Evolutionary conservation across 2,888 invertebrate species (phyloP), one percentile per base, ranked within the genome.

Genomic region (Ormyrus pomaceus): DNA sequence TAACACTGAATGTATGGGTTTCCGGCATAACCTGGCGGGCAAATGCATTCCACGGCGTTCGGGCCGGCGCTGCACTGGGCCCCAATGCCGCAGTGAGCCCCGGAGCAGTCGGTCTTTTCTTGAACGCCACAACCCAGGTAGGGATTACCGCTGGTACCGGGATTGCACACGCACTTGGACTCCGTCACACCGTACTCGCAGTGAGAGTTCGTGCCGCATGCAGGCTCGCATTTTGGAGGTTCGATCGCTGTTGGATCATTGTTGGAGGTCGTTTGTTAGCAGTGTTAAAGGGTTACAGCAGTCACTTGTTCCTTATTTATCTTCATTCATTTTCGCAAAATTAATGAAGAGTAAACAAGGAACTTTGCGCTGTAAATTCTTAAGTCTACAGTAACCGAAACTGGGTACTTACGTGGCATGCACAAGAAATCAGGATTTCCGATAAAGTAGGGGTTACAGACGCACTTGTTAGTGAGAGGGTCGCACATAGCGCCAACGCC

Each of bases 401-500:
- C 10, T 46, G 11, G n/a, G 45, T 58, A 94, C 95, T 95, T 93
- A 96, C 96, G 97, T 88, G 97, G 97, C 95, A 97, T 96, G 87
- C 97, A 97, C 70, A 97, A 93, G 48, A 97, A 92, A 88, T 97
- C 96, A 0, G 97, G 97, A 89, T 97, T 96, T 86, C 98, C 98
- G 83, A 96, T 94, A 89, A 97, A 97, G 88, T 95, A 95, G 11
- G 95, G 94, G 88, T 97, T 95, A 87, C 98, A 98, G 66, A 96
- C 93, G 90, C 98, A 98, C 91, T 95, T 95, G 83, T 96, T 97
- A 51, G 94, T 95, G 73, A 93, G 92, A 85, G 94, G 94, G 87
- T 97, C 95, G 88, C 98, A 98, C 71, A 94, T 94, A 13, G 97
- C 97, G 7, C 97, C 97, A 55, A 97, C 93, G 7, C 97, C 97